Evolutionary conservation across 2,797 vertebrate species (phyloP).

Genomic region (Sparus aurata): DNA sequence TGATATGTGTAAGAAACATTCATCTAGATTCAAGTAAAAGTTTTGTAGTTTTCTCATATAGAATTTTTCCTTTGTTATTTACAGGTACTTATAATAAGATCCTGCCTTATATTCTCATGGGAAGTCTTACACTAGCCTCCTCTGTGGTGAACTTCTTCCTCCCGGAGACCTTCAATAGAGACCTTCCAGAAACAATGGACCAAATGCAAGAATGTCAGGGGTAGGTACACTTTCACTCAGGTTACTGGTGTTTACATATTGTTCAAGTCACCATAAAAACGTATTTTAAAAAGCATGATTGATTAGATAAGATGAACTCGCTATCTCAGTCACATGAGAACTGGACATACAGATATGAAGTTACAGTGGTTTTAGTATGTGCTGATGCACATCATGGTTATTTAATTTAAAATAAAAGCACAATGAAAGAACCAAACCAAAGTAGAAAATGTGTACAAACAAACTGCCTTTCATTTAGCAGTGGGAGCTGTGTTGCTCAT

Average conservation of each 20-base stretch:
- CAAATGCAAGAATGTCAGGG: conserved; percentile 91
- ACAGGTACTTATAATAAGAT: conserved; percentile 90
- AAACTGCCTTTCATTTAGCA: not conserved
- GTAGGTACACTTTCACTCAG: conserved; percentile 71
- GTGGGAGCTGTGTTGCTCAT: not conserved
- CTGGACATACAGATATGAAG: not conserved
- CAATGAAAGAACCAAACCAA: not conserved
- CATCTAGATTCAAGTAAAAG: not conserved
- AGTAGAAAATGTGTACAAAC: not conserved
- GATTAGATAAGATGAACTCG: not conserved
- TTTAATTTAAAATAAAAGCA: not conserved
- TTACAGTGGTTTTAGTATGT: not conserved
- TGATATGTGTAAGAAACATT: no score
- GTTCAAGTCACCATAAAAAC: not conserved
- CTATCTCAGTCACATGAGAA: not conserved
- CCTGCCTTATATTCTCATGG: conserved; percentile 95
- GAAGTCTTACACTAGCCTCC: conserved; percentile 90
- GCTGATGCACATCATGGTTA: not conserved
- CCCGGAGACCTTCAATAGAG: conserved; percentile 91
- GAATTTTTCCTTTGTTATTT: conserved; percentile 23
- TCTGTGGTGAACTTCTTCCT: conserved; percentile 92
- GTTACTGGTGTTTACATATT: not conserved
- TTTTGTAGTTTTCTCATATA: not conserved
- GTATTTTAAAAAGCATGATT: not conserved
- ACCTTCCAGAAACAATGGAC: conserved; percentile 93